Evolutionary conservation across 1,140 invertebrate genomes (phyloP), one percentile per base, ranked within the genome.

Genomic region (Drosophila sp.): DNA sequence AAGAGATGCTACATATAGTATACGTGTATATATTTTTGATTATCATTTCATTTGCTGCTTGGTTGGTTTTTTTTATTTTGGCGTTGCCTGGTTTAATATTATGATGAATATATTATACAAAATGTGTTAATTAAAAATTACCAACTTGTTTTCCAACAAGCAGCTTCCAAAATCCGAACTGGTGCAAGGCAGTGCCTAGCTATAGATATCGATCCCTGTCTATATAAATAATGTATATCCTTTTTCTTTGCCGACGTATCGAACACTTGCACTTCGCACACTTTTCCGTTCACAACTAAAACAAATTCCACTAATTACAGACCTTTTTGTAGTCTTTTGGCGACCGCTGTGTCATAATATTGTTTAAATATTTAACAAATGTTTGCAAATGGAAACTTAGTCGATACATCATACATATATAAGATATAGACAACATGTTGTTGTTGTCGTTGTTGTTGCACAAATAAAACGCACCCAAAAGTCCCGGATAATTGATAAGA

Each of bases 331-430:
- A 87, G 66, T 80, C 64, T 66, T 65, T 40, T 74, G n/a, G 50
- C 29, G 33, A 38, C 33, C 55, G 54, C 25, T 77, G 71, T 38
- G 78, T 83, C 80, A 87, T 89, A 80, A 87, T 80, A 8, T 89
- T 87, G 84, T 87, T 87, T 80, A 84, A 87, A 87, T 89, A 87
- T 87, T 87, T 76, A 84, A 83, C 84, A 84, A 87, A 84, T 78
- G 84, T 66, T 70, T 83, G 84, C 73, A 76, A 84, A 77, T 76
- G 84, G 63, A 79, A 38, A 38, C 35, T 69, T 68, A 69, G 44
- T 64, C 82, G 58, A 82, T 73, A 76, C 70, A 65, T 55, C 68
- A 67, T 71, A 60, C 66, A 23, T 57, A 17, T 35, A 38, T 38
- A 11, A 23, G 33, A 17, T 35, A 38, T 38, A 11, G 35, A 11